Evolutionary conservation across 2,113 vertebrate species (phyloP).

Genomic region (Cathartes aura): DNA sequence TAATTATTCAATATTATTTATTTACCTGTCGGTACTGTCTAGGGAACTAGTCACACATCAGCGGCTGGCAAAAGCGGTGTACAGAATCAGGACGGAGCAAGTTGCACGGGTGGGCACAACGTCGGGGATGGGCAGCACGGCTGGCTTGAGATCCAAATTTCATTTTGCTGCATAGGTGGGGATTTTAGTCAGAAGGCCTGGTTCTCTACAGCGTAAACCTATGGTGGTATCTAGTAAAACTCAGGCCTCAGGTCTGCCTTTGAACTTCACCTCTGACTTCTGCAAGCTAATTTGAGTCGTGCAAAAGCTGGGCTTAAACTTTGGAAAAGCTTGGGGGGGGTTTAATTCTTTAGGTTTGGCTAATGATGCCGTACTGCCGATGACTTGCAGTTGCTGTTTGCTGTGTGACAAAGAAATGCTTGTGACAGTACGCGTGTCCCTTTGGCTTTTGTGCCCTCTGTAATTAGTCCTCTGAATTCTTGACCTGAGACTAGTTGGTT

Average conservation of each 20-base stretch:
- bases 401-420: background rate
- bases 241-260: background rate
- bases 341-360: fast-evolving
- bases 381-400: background rate
- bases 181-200: fast-evolving
- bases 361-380: fast-evolving
- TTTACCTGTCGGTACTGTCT: background rate
- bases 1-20: background rate
- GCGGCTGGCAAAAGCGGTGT: background rate
- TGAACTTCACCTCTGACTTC: background rate
- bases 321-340: too few relatives aligned
- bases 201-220: background rate
- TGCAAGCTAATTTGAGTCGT: fast-evolving
- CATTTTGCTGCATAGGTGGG: fast-evolving
- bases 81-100: background rate
- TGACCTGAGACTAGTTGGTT: background rate
- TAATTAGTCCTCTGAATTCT: conserved; percentile 21
- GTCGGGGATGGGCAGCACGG: background rate
- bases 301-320: background rate
- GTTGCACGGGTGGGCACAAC: fast-evolving
- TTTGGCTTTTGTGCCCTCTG: background rate
- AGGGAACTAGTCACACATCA: background rate
- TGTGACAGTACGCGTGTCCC: background rate
- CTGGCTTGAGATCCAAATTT: background rate
- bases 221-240: fast-evolving